Conservation (phyloP, 1,140 invertebrate genomes). For the Plectrocnemia conspersa region DNA sequence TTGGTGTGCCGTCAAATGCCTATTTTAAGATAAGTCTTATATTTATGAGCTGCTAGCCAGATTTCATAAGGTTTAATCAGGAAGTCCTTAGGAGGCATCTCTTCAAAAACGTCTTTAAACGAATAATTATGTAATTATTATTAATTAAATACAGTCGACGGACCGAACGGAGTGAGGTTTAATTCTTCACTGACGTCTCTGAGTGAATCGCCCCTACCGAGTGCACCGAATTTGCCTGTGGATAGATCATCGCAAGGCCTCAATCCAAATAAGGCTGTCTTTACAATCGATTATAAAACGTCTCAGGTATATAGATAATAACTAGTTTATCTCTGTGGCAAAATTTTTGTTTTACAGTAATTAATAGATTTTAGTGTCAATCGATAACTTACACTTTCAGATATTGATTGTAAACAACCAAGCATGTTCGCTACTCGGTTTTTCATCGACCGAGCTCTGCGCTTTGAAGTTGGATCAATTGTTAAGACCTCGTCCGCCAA, state of each 20-base stretch:
- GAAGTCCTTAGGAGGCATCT: no score
- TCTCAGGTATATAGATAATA: constrained; percentile 42
- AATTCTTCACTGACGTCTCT: constrained; percentile 42
- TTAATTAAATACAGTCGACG: constrained; percentile 43
- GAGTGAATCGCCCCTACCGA: constrained; percentile 30
- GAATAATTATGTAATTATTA: no score
- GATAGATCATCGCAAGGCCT: constrained; percentile 40
- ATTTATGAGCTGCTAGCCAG: no score
- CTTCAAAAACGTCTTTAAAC: no score
- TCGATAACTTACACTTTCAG: no score
- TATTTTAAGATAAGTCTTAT: no score
- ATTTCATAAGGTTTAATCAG: no score
- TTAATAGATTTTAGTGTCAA: neutral
- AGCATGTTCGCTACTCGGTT: constrained; percentile 57
- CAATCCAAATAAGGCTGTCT: constrained; percentile 54
- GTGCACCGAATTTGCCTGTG: constrained; percentile 19
- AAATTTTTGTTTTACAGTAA: constrained; percentile 4
- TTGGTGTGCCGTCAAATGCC: no score
- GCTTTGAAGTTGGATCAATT: constrained; percentile 54
- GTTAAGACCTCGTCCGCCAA: constrained; percentile 48
- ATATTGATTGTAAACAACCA: constrained; percentile 61
- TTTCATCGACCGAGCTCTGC: constrained; percentile 54
- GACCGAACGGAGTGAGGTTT: constrained; percentile 50
- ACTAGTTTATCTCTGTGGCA: neutral
- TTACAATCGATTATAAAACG: constrained; percentile 53